Base-by-base conservation (phyloP, 2,888 invertebrate genomes). In the Lamproptera curius region DNA sequence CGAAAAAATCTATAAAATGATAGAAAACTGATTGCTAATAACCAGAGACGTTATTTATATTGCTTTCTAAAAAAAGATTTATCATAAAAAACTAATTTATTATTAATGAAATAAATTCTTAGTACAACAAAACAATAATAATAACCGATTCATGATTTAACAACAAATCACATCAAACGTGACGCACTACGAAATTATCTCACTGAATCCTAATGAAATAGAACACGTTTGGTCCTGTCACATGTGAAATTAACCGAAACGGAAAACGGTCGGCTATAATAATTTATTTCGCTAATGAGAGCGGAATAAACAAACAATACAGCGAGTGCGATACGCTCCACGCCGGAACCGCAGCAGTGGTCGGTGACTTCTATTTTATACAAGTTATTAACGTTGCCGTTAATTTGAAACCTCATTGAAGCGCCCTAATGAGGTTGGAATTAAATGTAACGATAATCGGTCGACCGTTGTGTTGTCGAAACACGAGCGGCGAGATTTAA, bases 331-430 rank as follows among this genome's bases (percentile, higher is more conserved):
- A 31, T n/a, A 11, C 16, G 31, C 3, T 16, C 26, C 23, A 4
- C 3, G 23, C 47, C 47, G 16, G 37, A 33, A 42, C 36, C 42
- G 28, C 36, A 26, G n/a, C 36, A n/a, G 47, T 31, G 46, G 46
- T 38, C 15, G 31, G 17, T 16, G 33, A 42, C 38, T 47, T 33
- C 42, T 42, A 47, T 47, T 42, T 47, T 37, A 33, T 42, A 37
- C 36, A 16, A 26, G 33, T 42, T 42, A 38, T 42, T 42, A 42
- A 16, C 16, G 14, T 11, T 20, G 17, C 6, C 37, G 33, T 42
- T 42, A 15, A 42, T 47, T 47, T 33, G n/a, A 42, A 38, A 47
- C 47, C 47, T 42, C 42, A 48, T 48, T 48, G 42, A 39, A 38
- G 6, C 11, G 11, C 28, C 20, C 20, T 42, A 47, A 42, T 42